A percentile compares a stretch with the other conserved stretches of the same genome.
These are phyloP conservation scores for Oryzaephilus surinamensis DNA, from an alignment of 1,140 invertebrate genomes.

Conservation along the genomic window DNA sequence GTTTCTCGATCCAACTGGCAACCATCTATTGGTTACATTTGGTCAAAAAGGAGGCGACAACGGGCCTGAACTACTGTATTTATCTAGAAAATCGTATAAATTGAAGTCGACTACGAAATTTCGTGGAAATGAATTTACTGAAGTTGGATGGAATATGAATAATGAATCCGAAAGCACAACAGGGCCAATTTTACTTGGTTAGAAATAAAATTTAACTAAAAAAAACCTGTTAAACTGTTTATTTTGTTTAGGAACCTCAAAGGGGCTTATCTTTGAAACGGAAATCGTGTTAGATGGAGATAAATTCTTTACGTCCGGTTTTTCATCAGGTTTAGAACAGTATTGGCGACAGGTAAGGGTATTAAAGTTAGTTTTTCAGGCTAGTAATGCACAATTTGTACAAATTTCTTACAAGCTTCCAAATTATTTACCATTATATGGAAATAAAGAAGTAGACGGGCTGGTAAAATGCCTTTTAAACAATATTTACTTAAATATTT, in stretches of 20 bases:
- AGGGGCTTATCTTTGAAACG: conserved; percentile 85
- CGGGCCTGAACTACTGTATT: conserved; percentile 67
- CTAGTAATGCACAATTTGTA: conserved; percentile 1
- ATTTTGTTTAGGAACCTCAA: conserved; percentile 66
- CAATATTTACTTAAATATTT: background rate
- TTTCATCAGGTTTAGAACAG: conserved; percentile 59
- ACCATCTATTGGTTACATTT: conserved; percentile 72
- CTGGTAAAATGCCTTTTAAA: conserved; percentile 40
- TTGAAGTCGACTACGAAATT: conserved; percentile 44
- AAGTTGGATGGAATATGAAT: conserved; percentile 80
- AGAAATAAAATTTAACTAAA: conserved; percentile 37
- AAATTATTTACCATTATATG: conserved; percentile 61
- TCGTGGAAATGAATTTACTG: conserved; percentile 76
- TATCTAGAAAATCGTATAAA: conserved; percentile 46
- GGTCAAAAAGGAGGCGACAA: conserved; percentile 50
- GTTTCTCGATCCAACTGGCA: conserved; percentile 78
- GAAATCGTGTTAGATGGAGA: conserved; percentile 72
- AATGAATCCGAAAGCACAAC: conserved; percentile 60
- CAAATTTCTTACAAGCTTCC: conserved; percentile 48
- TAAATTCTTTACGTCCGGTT: conserved; percentile 53
- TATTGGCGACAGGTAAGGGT: conserved; percentile 75
- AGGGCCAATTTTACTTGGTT: conserved; percentile 75
- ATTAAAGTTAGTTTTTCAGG: conserved; percentile 13
- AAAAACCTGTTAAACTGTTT: conserved; percentile 1
- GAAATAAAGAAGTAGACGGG: conserved; percentile 58